Conservation (phyloP, 1,140 invertebrate species). For the Ips nitidus region DNA sequence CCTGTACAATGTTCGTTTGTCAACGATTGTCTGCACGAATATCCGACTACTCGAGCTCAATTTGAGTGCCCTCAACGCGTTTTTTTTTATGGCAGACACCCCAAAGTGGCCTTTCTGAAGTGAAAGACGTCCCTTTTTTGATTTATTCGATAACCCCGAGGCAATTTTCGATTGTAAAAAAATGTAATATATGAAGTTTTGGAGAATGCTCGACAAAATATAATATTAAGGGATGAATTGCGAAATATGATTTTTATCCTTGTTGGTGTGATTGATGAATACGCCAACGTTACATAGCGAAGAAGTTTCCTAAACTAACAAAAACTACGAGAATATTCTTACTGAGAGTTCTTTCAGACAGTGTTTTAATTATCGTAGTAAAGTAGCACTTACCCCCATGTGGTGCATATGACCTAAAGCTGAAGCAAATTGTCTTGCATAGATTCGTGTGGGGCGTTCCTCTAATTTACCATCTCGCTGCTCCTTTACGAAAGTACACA, state of each 20-base stretch:
- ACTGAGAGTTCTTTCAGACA: too few species aligned
- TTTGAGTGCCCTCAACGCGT: neutral
- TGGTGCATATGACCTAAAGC: conserved; percentile 70
- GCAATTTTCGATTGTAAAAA: conserved; percentile 1
- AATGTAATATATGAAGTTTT: neutral
- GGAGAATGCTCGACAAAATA: too few species aligned
- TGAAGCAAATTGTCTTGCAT: conserved; percentile 65
- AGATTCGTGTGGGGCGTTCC: conserved; percentile 60
- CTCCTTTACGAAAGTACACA: conserved; percentile 63
- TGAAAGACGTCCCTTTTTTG: neutral
- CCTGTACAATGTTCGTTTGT: conserved; percentile 2
- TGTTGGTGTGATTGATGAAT: too few species aligned
- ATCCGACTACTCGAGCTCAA: too few species aligned
- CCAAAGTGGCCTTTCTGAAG: too few species aligned
- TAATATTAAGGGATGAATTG: too few species aligned
- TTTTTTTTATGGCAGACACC: neutral
- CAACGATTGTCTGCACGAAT: neutral
- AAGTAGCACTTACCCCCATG: conserved; percentile 49
- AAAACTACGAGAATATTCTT: too few species aligned
- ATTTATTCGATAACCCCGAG: conserved; percentile 1
- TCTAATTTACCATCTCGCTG: conserved; percentile 61
- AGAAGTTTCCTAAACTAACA: too few species aligned
- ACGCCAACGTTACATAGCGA: too few species aligned
- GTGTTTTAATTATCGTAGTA: too few species aligned
- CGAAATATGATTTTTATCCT: too few species aligned